A percentile compares a stretch with the other conserved stretches of the same genome.
phyloP scores from a whole-genome alignment of 2,888 invertebrate genomes.

The Ophion obscuratus region DNA sequence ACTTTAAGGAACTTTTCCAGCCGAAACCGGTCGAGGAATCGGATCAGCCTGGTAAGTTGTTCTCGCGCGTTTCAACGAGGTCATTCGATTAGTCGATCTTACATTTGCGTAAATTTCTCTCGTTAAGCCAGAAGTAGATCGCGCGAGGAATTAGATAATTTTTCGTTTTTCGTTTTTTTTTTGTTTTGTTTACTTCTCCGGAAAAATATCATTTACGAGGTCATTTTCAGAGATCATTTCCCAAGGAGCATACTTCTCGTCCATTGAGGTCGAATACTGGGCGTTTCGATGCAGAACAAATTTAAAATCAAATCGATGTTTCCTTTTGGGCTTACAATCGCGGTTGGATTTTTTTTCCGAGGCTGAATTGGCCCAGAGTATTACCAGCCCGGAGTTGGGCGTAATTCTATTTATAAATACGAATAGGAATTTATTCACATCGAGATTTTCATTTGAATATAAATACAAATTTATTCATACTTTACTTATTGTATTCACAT shows the following conservation, averaged over 20 bases:
- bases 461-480: too few species aligned
- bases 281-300: too few species aligned
- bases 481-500: too few species aligned
- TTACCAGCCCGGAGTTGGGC: too few species aligned
- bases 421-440: too few species aligned
- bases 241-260: neutral
- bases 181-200: neutral
- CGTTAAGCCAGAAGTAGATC: neutral
- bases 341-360: too few species aligned
- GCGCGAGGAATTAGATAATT: neutral
- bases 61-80: neutral
- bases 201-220: neutral
- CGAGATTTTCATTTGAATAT: too few species aligned
- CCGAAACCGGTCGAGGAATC: slow-evolving; percentile 94
- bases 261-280: neutral
- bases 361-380: too few species aligned
- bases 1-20: slow-evolving; percentile 96
- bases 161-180: neutral
- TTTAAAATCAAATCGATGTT: too few species aligned
- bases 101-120: neutral
- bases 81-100: slow-evolving; percentile 17
- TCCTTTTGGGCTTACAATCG: too few species aligned
- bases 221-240: neutral
- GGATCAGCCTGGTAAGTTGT: slow-evolving; percentile 87
- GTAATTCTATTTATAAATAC: too few species aligned